Evolutionary conservation across 1,140 invertebrate genomes (phyloP).

Genomic region (Thaumatotibia leucotreta): DNA sequence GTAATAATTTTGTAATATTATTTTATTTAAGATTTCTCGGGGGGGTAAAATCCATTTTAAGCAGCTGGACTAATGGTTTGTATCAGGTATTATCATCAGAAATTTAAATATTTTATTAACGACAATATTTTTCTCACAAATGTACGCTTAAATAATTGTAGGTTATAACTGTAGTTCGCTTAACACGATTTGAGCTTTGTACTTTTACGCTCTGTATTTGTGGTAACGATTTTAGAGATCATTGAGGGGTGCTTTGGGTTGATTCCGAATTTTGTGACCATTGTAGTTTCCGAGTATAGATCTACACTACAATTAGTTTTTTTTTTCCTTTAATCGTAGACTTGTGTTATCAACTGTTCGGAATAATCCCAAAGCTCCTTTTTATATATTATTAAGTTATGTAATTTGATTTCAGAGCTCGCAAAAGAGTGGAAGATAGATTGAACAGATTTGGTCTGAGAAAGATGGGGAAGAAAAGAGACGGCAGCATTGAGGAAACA

Average conservation of each 20-base stretch:
- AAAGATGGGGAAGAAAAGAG: conserved; percentile 90
- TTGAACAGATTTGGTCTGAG: conserved; percentile 83
- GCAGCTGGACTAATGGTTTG: background rate
- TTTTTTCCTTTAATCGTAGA: background rate
- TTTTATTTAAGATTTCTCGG: background rate
- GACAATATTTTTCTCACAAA: background rate
- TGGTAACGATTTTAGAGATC: background rate
- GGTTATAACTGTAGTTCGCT: background rate
- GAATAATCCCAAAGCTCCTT: background rate
- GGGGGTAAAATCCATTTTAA: background rate
- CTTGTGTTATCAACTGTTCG: background rate
- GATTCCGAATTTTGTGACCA: background rate
- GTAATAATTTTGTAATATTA: too few species aligned
- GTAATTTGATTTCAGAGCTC: conserved; percentile 78
- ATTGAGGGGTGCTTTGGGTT: background rate
- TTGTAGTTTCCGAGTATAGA: background rate
- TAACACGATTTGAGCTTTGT: background rate
- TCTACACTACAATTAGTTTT: background rate
- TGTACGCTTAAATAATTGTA: background rate
- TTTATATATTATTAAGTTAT: background rate
- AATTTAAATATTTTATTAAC: background rate
- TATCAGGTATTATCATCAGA: background rate
- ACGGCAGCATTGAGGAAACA: conserved; percentile 90
- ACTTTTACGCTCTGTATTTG: background rate
- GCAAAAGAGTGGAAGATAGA: conserved; percentile 90